Evolutionary conservation across 2,888 invertebrate species (phyloP), one percentile per base, ranked within the genome.

Genomic region (Nematopogon swammerdamellus): DNA sequence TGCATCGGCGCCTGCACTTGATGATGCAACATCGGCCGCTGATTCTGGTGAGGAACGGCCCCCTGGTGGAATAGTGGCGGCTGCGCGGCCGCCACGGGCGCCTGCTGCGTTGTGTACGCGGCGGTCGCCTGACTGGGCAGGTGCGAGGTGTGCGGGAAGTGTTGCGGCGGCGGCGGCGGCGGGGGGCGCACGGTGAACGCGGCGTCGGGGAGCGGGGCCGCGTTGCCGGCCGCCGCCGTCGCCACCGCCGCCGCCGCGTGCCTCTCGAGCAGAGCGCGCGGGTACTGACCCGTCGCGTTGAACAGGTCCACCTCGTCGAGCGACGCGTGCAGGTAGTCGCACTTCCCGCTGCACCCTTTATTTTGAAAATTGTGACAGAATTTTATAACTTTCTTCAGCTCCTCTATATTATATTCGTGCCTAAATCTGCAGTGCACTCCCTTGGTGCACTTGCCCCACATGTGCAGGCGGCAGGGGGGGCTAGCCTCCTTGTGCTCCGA

Each of bases 331-430:
- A 76, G 57, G 54, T 68, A 77, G 0, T 64, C 67, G 51, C 77
- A 76, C 48, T 65, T 65, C 20, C 64, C 62, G 43, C 72, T 58
- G 50, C 77, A 77, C 3, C 68, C 69, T 8, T 63, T 58, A 51
- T 77, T 77, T 57, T 77, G 77, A 53, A 60, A 68, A 50, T 77
- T 69, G 57, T 73, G 73, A 48, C 77, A 77, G 52, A 77, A 76
- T 49, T 64, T 65, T 2, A 77, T 53, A 11, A 67, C 68, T 1
- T 60, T 59, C 61, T 66, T 68, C 71, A 76, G 72, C 20, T 61
- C 64, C 5, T 70, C 65, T 8, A 65, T 57, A n/a, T 69, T 65
- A 17, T 72, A 56, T 20, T 68, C 67, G 49, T 75, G 74, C 0
- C 65, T 59, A 53, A 63, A 72, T 55, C 51, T 70, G 54, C 76